These are phyloP conservation scores for Brachyptera risi DNA, from an alignment of 2,888 invertebrate species.

Conservation along the genomic window DNA sequence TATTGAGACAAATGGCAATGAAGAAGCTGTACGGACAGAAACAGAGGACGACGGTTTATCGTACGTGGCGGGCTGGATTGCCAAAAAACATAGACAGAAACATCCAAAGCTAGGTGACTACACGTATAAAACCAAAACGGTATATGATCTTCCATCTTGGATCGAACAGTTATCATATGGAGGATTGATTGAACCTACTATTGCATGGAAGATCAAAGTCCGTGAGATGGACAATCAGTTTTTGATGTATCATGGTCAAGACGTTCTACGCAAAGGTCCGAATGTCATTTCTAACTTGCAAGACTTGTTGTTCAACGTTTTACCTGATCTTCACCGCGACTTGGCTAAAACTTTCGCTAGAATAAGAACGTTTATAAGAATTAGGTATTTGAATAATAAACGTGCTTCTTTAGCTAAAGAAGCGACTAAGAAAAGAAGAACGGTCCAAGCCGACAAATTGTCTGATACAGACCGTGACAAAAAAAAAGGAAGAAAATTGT, in stretches of 20 bases:
- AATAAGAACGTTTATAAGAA: conserved; percentile 28
- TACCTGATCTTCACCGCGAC: not conserved
- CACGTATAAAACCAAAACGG: conserved; percentile 24
- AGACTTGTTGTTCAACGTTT: not conserved
- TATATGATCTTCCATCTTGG: conserved; percentile 32
- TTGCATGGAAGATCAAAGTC: conserved; percentile 24
- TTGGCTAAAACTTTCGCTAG: conserved; percentile 23
- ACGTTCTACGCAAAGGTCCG: conserved; percentile 1
- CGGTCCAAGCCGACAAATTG: not conserved
- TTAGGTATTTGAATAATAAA: conserved; percentile 26
- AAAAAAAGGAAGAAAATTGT: not conserved
- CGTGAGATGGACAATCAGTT: conserved; percentile 31
- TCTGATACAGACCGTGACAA: not conserved
- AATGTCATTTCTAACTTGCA: conserved; percentile 11
- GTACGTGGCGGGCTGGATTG: conserved; percentile 33
- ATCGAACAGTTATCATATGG: conserved; percentile 31
- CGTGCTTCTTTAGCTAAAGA: not conserved
- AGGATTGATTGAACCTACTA: conserved; percentile 31
- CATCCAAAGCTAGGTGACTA: conserved; percentile 30
- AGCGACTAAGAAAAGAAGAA: not conserved
- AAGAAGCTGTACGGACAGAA: not conserved
- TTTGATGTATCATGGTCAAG: conserved; percentile 22
- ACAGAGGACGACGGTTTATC: conserved; percentile 23
- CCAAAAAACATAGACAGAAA: conserved; percentile 28
- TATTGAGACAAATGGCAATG: no score